Conservation (phyloP, 1,140 invertebrate genomes). For the Drosophila nasuta region DNA sequence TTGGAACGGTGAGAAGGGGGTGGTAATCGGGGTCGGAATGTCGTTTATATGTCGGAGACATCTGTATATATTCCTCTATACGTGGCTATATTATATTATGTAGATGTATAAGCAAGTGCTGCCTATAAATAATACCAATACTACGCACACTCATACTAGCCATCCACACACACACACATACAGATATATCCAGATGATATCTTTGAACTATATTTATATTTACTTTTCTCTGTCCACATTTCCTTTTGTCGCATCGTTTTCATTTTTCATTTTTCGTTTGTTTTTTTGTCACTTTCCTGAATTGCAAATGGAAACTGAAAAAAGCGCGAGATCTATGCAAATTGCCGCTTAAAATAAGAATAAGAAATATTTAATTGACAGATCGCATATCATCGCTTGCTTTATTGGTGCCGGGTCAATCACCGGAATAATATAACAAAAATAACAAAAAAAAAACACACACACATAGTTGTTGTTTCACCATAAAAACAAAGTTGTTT, state of each 20-base stretch:
- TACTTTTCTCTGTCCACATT: conserved; percentile 50
- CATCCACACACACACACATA: conserved; percentile 11
- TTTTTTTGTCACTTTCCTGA: conserved; percentile 8
- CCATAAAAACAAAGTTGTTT: conserved; percentile 1
- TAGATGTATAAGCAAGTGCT: conserved; percentile 54
- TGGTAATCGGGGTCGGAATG: conserved; percentile 5
- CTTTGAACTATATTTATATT: conserved; percentile 53
- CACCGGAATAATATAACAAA: neutral
- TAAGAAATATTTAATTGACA: conserved; percentile 34
- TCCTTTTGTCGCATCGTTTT: conserved; percentile 46
- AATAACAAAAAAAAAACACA: neutral
- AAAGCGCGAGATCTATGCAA: conserved; percentile 5
- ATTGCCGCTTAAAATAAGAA: conserved; percentile 20
- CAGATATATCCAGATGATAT: conserved; percentile 31
- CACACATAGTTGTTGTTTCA: neutral
- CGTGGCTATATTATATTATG: neutral
- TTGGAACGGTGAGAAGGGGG: too few species aligned
- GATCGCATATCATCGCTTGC: conserved; percentile 15
- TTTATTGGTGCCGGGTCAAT: conserved; percentile 20
- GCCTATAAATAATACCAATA: conserved; percentile 74
- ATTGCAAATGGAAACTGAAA: conserved; percentile 20
- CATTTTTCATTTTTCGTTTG: neutral
- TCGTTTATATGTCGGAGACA: conserved; percentile 8
- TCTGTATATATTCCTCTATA: conserved; percentile 6
- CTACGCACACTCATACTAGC: conserved; percentile 20